These are phyloP conservation scores for Pomacea maculata DNA, from an alignment of 1,140 invertebrate species.

Conservation along the genomic window DNA sequence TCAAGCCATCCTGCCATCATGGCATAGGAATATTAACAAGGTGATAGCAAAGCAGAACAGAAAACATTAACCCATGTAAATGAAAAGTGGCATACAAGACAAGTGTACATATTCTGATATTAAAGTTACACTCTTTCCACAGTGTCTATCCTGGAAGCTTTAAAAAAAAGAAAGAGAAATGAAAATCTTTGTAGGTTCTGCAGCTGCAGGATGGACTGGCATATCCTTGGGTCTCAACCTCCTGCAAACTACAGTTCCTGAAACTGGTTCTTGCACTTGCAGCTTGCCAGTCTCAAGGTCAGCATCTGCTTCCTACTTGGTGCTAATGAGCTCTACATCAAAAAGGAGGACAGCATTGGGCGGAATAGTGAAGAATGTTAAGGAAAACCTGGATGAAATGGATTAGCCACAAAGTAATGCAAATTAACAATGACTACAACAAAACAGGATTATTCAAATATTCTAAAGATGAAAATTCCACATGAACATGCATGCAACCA, in stretches of 20 bases:
- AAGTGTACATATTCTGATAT: too few species aligned
- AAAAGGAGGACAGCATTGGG: constrained; percentile 85
- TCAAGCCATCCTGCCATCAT: too few species aligned
- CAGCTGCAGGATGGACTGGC: not conserved
- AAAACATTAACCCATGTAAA: too few species aligned
- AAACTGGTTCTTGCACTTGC: not conserved
- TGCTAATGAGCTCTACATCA: constrained; percentile 74
- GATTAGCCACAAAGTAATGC: not conserved
- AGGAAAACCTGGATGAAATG: constrained; percentile 19
- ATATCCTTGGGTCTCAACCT: not conserved
- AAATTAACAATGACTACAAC: not conserved
- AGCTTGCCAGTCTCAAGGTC: not conserved
- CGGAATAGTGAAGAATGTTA: constrained; percentile 73
- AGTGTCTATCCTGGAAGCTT: not conserved
- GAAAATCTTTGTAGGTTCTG: too few species aligned
- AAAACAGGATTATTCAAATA: not conserved
- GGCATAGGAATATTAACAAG: too few species aligned
- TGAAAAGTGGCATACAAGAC: too few species aligned
- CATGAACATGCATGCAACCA: not conserved
- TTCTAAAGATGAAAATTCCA: not conserved
- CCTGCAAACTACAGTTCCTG: not conserved
- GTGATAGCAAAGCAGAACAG: too few species aligned
- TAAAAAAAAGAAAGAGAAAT: not conserved
- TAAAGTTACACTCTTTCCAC: too few species aligned
- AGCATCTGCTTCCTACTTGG: constrained; percentile 3